These are phyloP conservation scores for Coreoperca whiteheadi DNA, from an alignment of 2,113 vertebrate genomes.

Conservation along the genomic window DNA sequence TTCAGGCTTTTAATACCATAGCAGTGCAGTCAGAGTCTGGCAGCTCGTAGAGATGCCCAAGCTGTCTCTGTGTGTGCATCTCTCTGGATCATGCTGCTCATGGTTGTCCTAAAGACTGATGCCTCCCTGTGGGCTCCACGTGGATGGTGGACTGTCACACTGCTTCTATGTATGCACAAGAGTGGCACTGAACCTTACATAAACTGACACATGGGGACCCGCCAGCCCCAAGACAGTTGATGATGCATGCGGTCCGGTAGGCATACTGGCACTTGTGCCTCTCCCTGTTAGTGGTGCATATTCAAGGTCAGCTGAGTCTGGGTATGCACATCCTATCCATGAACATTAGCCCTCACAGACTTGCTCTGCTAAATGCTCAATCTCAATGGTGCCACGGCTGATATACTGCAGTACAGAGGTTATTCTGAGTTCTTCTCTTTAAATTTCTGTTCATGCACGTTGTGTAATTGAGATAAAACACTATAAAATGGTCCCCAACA, in stretches of 20 bases:
- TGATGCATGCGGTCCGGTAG: conserved; percentile 37
- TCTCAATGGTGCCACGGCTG: too few species aligned
- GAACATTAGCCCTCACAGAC: background rate
- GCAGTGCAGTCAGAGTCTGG: background rate
- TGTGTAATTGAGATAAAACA: background rate
- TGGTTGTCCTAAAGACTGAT: conserved; percentile 3
- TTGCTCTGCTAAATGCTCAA: too few species aligned
- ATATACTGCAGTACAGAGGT: background rate
- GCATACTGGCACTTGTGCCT: background rate
- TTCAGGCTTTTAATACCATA: background rate
- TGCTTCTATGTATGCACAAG: conserved; percentile 15
- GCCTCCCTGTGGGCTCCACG: background rate
- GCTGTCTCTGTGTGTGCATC: background rate
- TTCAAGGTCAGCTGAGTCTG: conserved; percentile 53
- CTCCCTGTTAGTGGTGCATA: conserved; percentile 21
- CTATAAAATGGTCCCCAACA: background rate
- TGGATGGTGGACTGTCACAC: background rate
- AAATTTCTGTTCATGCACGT: background rate
- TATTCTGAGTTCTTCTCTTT: background rate
- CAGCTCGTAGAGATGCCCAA: background rate
- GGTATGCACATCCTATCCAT: background rate
- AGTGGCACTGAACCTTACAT: conserved; percentile 25
- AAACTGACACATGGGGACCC: conserved; percentile 44
- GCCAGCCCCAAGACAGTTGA: conserved; percentile 11
- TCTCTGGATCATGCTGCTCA: conserved; percentile 9